These are phyloP conservation scores for Strix uralensis DNA, from an alignment of 2,113 vertebrate genomes.

Conservation along the genomic window DNA sequence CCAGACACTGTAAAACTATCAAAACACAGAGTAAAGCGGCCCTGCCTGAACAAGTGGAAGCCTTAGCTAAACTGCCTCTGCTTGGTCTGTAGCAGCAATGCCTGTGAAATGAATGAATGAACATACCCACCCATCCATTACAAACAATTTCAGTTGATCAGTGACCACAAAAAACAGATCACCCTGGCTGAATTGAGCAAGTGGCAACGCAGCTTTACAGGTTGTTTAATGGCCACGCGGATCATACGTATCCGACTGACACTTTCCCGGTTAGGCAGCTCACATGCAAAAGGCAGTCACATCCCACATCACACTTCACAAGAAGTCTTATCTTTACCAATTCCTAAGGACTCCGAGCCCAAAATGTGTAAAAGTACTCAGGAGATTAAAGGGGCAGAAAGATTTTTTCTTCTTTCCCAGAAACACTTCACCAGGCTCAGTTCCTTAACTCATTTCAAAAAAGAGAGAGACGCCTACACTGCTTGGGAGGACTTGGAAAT, in stretches of 20 bases:
- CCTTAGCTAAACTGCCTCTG: neutral
- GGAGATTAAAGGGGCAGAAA: neutral
- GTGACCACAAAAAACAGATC: neutral
- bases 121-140: neutral
- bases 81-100: neutral
- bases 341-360: neutral
- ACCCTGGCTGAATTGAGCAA: rapidly evolving
- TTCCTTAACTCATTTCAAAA: neutral
- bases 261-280: neutral
- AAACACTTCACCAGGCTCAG: neutral
- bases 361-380: neutral
- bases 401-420: neutral
- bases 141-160: neutral
- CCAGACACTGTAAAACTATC: neutral
- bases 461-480: rapidly evolving
- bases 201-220: neutral
- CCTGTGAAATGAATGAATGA: neutral
- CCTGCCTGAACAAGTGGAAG: neutral
- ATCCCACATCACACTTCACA: neutral
- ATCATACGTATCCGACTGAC: rapidly evolving
- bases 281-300: neutral
- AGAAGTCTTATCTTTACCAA: neutral
- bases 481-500: neutral
- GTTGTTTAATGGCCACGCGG: neutral
- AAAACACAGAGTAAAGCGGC: neutral